These are phyloP conservation scores for Drosophila athabasca DNA, from an alignment of 1,140 invertebrate species.

Conservation along the genomic window DNA sequence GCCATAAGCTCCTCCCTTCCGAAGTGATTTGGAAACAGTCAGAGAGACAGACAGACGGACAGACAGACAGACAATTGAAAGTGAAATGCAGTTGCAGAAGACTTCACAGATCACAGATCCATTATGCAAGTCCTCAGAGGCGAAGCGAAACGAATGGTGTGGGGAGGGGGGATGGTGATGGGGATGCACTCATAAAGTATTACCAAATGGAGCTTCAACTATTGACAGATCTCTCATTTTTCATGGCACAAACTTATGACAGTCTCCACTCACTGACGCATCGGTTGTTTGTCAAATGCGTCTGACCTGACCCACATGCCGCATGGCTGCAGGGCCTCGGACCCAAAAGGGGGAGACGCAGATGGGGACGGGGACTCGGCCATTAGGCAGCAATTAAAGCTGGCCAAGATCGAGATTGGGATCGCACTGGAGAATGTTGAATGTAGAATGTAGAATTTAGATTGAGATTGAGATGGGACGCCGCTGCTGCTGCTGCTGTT, in stretches of 20 bases:
- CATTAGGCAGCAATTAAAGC: slow-evolving; percentile 68
- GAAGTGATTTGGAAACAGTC: slow-evolving; percentile 20
- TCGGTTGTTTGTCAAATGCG: slow-evolving; percentile 10
- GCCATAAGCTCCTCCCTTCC: too few species aligned
- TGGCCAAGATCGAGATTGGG: slow-evolving; percentile 56
- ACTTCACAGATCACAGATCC: slow-evolving; percentile 19
- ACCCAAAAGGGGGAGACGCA: slow-evolving; percentile 1
- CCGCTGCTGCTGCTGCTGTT: too few species aligned
- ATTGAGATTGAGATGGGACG: slow-evolving; percentile 20
- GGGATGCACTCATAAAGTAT: slow-evolving; percentile 36
- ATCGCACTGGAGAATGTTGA: slow-evolving; percentile 21
- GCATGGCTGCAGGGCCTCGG: slow-evolving; percentile 21
- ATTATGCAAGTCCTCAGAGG: slow-evolving; percentile 43
- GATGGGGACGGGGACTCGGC: slow-evolving; percentile 11
- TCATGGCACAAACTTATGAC: slow-evolving; percentile 46
- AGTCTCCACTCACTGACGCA: slow-evolving; percentile 14
- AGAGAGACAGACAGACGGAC: slow-evolving; percentile 14
- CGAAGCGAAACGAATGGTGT: slow-evolving; percentile 4
- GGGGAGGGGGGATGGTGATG: too few species aligned
- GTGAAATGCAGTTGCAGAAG: slow-evolving; percentile 31
- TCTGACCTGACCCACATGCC: slow-evolving; percentile 68
- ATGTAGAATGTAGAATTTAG: too few species aligned
- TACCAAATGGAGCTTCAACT: slow-evolving; percentile 21
- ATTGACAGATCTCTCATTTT: slow-evolving; percentile 72
- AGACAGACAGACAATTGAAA: slow-evolving; percentile 39